phyloP scores from a whole-genome alignment of 2,113 vertebrate species.

The Kryptolebias marmoratus region DNA sequence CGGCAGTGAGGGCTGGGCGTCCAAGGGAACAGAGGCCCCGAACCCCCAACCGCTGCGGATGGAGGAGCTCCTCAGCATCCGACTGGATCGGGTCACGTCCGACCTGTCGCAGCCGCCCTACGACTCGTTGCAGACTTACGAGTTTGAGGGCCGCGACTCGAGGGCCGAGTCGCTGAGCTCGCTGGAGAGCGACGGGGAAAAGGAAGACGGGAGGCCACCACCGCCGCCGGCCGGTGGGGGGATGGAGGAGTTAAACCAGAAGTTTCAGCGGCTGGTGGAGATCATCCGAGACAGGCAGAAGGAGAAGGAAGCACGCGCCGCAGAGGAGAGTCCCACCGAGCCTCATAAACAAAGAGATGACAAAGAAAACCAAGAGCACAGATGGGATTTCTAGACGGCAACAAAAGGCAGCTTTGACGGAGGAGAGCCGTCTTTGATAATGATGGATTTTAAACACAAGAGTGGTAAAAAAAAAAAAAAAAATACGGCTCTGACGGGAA shows the following conservation, averaged over 20 bases:
- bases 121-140: slow-evolving; percentile 90
- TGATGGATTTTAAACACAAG: slow-evolving; percentile 51
- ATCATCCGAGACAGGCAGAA: slow-evolving; percentile 80
- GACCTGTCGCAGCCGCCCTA: slow-evolving; percentile 89
- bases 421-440: slow-evolving; percentile 18
- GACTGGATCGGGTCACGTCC: slow-evolving; percentile 85
- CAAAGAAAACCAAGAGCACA: slow-evolving; percentile 45
- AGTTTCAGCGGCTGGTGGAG: slow-evolving; percentile 87
- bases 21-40: neutral
- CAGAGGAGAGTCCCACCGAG: slow-evolving; percentile 14
- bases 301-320: slow-evolving; percentile 1
- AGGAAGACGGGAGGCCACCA: slow-evolving; percentile 32
- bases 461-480: slow-evolving; percentile 23
- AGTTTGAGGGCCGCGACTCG: slow-evolving; percentile 87
- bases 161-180: slow-evolving; percentile 88
- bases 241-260: slow-evolving; percentile 85
- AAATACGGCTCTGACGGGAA: slow-evolving; percentile 37
- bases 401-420: slow-evolving; percentile 4
- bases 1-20: slow-evolving; percentile 44
- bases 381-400: slow-evolving; percentile 68
- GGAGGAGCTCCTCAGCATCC: slow-evolving; percentile 86
- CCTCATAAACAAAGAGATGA: slow-evolving; percentile 40
- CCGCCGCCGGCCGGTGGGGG: slow-evolving; percentile 37
- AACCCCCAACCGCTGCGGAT: slow-evolving; percentile 75
- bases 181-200: slow-evolving; percentile 81